Base-by-base conservation (phyloP, 2,888 invertebrate species). In the Phragmatobia fuliginosa region DNA sequence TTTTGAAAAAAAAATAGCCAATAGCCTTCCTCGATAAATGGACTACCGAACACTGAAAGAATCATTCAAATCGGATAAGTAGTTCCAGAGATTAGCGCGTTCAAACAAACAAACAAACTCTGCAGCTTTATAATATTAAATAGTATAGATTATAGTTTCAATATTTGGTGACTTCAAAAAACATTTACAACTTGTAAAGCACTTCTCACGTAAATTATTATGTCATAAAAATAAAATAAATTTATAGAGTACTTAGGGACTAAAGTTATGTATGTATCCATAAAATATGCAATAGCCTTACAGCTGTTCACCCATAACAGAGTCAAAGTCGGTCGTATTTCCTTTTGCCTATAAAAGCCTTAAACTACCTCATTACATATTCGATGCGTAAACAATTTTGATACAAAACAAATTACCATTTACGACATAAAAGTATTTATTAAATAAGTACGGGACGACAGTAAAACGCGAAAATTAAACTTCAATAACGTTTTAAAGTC, bases 381-480 rank as follows among this genome's bases (percentile, higher is more conserved):
- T 77, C 80, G 72, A 70, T 71, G 62, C 80, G 75, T 79, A 75
- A 78, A 76, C 75, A 76, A 75, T 78, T 83, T 81, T 76, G 76
- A 85, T 83, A 84, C 81, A 81, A 83, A 83, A 83, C 82, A 79
- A 83, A 88, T 86, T 83, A 85, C 81, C 87, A 85, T 90, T 88
- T 87, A 87, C 85, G 81, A 81, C 80, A 77, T 77, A 79, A 80
- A 81, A 80, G 79, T 82, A 85, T 86, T 87, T 89, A 89, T 89
- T 88, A 87, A 88, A 88, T 87, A 88, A 90, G 87, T 90, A 87
- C 87, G 87, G 86, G 90, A 83, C 84, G 87, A 84, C 84, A 88
- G 88, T 92, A 90, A 91, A 91, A 91, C 83, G 85, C 85, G 82
- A 85, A 88, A 88, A 90, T 90, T 88, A 89, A 89, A 85, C 87